Evolutionary conservation across 2,888 invertebrate species (phyloP), one percentile per base, ranked within the genome.

Genomic region (Lacanobia oleracea): DNA sequence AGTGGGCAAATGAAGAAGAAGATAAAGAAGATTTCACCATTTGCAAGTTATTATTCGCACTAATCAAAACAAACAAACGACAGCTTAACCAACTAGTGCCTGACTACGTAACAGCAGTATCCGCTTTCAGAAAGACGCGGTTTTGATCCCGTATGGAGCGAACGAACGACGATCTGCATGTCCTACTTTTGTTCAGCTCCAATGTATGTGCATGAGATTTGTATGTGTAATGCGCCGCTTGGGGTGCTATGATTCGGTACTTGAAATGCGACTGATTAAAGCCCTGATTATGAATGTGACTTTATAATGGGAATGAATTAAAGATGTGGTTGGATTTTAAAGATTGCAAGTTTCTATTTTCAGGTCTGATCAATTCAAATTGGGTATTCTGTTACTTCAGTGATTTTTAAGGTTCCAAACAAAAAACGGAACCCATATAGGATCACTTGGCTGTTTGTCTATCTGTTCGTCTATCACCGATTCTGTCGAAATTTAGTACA

Each of bases 131-230:
- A 66, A 78, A 81, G 72, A 67, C 43, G 53, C 21, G 62, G 68
- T 82, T 64, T 57, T 74, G 79, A 78, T 69, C 54, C 54, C 51
- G 53, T 21, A 53, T 16, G 66, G 73, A 69, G 57, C 54, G 21
- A 66, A 73, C 82, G 66, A 69, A 67, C 54, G 16, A 67, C 73
- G 79, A 80, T 80, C 80, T 80, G 64, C 79, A 82, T 79, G 65
- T 37, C 79, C 79, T 62, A 80, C 79, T 80, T 80, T 80, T 74
- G 83, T 80, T 74, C 66, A 18, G 37, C 40, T 60, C 53, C 69
- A 80, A 80, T 80, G 67, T 80, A 80, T 80, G 80, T 82, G 80
- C 80, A 80, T 80, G 45, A 48, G 60, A 80, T 82, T 80, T 80
- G 80, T 80, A 51, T 82, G 27, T 70, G 66, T 80, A 80, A 82